These are phyloP conservation scores for Cotesia glomerata DNA, from an alignment of 1,140 invertebrate genomes.

Conservation along the genomic window DNA sequence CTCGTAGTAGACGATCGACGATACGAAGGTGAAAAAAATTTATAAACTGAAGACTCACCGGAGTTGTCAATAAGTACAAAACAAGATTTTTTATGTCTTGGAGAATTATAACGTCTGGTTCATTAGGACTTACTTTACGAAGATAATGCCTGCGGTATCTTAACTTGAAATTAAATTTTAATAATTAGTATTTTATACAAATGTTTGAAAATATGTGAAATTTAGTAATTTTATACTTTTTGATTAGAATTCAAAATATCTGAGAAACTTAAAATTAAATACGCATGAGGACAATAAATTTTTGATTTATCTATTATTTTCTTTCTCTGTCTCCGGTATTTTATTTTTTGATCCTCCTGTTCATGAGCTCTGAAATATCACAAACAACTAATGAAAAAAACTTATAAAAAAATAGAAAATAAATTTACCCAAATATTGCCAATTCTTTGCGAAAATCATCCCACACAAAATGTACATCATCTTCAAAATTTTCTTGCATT, in stretches of 20 bases:
- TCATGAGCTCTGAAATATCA: slow-evolving; percentile 21
- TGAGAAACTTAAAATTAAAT: slow-evolving; percentile 47
- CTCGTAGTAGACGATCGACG: slow-evolving; percentile 68
- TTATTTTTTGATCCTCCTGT: slow-evolving; percentile 39
- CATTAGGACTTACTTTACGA: slow-evolving; percentile 62
- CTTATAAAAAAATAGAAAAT: not conserved
- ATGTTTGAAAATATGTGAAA: not conserved
- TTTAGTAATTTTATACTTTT: slow-evolving; percentile 41
- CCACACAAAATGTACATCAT: slow-evolving; percentile 61
- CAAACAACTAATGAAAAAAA: not conserved
- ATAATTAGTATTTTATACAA: slow-evolving; percentile 8
- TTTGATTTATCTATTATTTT: slow-evolving; percentile 19
- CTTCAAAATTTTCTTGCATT: slow-evolving; percentile 13
- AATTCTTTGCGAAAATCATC: slow-evolving; percentile 57
- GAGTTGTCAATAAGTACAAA: slow-evolving; percentile 63
- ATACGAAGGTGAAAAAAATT: slow-evolving; percentile 66
- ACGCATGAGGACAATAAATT: slow-evolving; percentile 47
- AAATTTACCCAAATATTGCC: slow-evolving; percentile 55
- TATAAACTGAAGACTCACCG: slow-evolving; percentile 66
- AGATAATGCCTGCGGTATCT: slow-evolving; percentile 66
- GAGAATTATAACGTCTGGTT: slow-evolving; percentile 66
- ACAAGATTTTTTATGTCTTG: slow-evolving; percentile 73
- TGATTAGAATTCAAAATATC: slow-evolving; percentile 46
- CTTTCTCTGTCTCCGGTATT: slow-evolving; percentile 22
- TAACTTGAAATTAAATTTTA: slow-evolving; percentile 57